Evolutionary conservation across 2,888 invertebrate genomes (phyloP).

Genomic region (Melitaea athalia): DNA sequence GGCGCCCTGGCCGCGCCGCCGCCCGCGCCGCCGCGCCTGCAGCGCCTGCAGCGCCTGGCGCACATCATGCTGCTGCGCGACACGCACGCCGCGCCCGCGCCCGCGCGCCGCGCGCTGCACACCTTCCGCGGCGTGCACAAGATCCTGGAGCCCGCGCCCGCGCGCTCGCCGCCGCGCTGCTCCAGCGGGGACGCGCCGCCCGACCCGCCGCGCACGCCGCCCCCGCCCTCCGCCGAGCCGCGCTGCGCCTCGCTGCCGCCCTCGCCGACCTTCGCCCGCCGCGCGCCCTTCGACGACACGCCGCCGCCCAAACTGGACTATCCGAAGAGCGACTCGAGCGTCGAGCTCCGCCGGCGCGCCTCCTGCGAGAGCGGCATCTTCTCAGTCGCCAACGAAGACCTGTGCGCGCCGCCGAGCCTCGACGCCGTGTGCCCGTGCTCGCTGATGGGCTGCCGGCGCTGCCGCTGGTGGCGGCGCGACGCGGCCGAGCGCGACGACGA

Average conservation of each 20-base stretch:
- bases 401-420: slow-evolving; percentile 63
- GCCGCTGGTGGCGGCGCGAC: slow-evolving; percentile 65
- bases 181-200: slow-evolving; percentile 45
- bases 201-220: slow-evolving; percentile 33
- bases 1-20: slow-evolving; percentile 42
- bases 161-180: slow-evolving; percentile 34
- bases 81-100: slow-evolving; percentile 87
- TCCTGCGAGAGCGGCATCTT: slow-evolving; percentile 96
- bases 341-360: slow-evolving; percentile 84
- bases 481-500: slow-evolving; percentile 43
- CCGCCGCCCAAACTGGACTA: slow-evolving; percentile 43
- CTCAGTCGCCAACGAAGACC: slow-evolving; percentile 92
- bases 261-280: slow-evolving; percentile 60
- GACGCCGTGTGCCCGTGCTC: slow-evolving; percentile 72
- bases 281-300: slow-evolving; percentile 45
- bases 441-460: slow-evolving; percentile 71
- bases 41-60: slow-evolving; percentile 86
- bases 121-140: slow-evolving; percentile 91
- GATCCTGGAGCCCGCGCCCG: slow-evolving; percentile 86
- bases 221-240: slow-evolving; percentile 50
- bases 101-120: slow-evolving; percentile 87
- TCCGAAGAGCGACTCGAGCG: slow-evolving; percentile 26
- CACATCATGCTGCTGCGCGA: slow-evolving; percentile 94
- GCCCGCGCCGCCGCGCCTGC: slow-evolving; percentile 61
- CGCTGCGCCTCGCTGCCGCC: slow-evolving; percentile 67